A percentile compares a stretch with the other conserved stretches of the same genome.
phyloP scores from a whole-genome alignment of 2,888 invertebrate genomes.

The Melanostoma mellinum region DNA sequence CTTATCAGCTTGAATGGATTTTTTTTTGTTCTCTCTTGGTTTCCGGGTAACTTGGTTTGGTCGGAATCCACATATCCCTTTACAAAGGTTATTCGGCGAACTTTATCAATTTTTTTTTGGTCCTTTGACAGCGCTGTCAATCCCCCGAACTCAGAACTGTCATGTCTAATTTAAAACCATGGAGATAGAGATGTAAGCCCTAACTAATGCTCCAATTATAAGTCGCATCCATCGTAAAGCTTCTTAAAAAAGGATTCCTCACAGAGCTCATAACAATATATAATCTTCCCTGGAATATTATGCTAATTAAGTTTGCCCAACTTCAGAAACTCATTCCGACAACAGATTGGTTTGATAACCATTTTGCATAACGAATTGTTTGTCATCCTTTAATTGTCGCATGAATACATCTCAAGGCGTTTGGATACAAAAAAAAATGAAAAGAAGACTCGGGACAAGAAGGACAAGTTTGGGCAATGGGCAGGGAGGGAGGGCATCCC shows the following conservation, averaged over 20 bases:
- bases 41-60: neutral
- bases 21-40: neutral
- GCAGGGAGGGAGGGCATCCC: too few relatives aligned
- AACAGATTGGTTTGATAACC: slow-evolving; percentile 48
- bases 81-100: slow-evolving; percentile 13
- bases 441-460: too few relatives aligned
- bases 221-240: too few relatives aligned
- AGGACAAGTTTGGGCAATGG: too few relatives aligned
- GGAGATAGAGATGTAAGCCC: neutral
- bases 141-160: neutral
- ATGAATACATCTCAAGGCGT: slow-evolving; percentile 6
- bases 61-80: slow-evolving; percentile 9
- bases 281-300: neutral
- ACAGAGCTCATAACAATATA: too few relatives aligned
- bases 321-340: slow-evolving; percentile 14
- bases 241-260: too few relatives aligned
- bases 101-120: neutral
- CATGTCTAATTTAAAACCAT: slow-evolving; percentile 8
- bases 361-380: slow-evolving; percentile 35
- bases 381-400: slow-evolving; percentile 43
- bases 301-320: slow-evolving; percentile 16
- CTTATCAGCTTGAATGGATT: slow-evolving; percentile 27
- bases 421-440: neutral
- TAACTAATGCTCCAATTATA: too few relatives aligned
- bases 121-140: slow-evolving; percentile 18